Conservation (phyloP, 2,797 vertebrate genomes). For the Sebastes trivittatus region DNA sequence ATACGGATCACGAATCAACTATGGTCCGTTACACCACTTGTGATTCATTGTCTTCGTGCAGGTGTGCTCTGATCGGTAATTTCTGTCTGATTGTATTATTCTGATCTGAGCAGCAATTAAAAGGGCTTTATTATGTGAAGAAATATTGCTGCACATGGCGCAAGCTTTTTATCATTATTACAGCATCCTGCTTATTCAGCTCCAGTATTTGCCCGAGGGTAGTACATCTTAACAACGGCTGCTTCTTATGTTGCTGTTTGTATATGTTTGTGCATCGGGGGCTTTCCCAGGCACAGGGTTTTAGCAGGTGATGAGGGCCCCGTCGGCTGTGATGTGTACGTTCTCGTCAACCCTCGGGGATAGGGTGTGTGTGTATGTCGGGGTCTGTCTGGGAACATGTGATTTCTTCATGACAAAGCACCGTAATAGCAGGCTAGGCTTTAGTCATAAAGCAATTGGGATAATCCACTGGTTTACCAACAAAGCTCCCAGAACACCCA, state of each 20-base stretch:
- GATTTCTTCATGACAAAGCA: slow-evolving; percentile 70
- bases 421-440: slow-evolving; percentile 69
- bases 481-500: slow-evolving; percentile 75
- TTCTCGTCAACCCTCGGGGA: slow-evolving; percentile 31
- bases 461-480: slow-evolving; percentile 75
- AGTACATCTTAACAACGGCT: neutral
- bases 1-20: neutral
- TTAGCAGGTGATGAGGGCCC: slow-evolving; percentile 55
- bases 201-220: slow-evolving; percentile 20
- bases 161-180: slow-evolving; percentile 51
- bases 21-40: neutral
- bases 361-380: slow-evolving; percentile 22
- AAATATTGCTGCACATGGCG: slow-evolving; percentile 30
- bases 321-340: slow-evolving; percentile 15
- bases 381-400: slow-evolving; percentile 71
- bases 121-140: slow-evolving; percentile 26
- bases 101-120: slow-evolving; percentile 21
- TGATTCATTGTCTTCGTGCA: neutral
- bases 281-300: slow-evolving; percentile 60
- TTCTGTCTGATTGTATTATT: slow-evolving; percentile 23
- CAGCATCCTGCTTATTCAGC: slow-evolving; percentile 33
- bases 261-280: slow-evolving; percentile 25
- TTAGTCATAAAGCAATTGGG: slow-evolving; percentile 73
- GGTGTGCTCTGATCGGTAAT: slow-evolving; percentile 15
- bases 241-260: slow-evolving; percentile 36